phyloP scores from a whole-genome alignment of 2,888 invertebrate genomes.

The Platycheirus rosarum region DNA sequence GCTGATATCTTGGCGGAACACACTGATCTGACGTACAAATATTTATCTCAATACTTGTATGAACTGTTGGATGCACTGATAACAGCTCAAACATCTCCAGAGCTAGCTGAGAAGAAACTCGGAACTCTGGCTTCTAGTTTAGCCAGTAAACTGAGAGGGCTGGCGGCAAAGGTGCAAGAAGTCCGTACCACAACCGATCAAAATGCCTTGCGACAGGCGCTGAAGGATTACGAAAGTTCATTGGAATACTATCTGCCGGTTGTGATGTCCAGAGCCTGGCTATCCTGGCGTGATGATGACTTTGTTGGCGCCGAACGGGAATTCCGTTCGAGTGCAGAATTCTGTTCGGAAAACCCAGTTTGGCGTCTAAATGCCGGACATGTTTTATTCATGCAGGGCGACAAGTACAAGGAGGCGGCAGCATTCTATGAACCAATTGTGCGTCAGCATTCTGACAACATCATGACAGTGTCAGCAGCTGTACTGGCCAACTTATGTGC shows the following conservation, averaged over 20 bases:
- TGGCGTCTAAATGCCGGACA: slow-evolving; percentile 99
- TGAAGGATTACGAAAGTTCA: slow-evolving; percentile 94
- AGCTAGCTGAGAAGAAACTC: slow-evolving; percentile 97
- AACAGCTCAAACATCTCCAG: slow-evolving; percentile 97
- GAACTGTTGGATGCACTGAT: slow-evolving; percentile 98
- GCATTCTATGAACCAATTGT: slow-evolving; percentile 99
- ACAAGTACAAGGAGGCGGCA: slow-evolving; percentile 98
- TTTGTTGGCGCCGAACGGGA: slow-evolving; percentile 98
- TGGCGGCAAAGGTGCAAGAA: slow-evolving; percentile 97
- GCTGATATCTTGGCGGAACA: slow-evolving; percentile 99
- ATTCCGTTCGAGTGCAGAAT: slow-evolving; percentile 98
- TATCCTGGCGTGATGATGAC: slow-evolving; percentile 98
- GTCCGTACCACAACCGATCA: slow-evolving; percentile 94
- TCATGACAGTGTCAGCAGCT: slow-evolving; percentile 97
- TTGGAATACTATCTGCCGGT: slow-evolving; percentile 96
- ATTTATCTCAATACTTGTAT: slow-evolving; percentile 95
- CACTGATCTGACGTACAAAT: slow-evolving; percentile 97
- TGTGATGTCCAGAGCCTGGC: slow-evolving; percentile 99
- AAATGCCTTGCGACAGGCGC: slow-evolving; percentile 93
- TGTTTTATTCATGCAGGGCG: slow-evolving; percentile 99
- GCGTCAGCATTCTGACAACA: slow-evolving; percentile 93
- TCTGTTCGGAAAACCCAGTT: slow-evolving; percentile 97
- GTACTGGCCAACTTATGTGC: slow-evolving; percentile 99
- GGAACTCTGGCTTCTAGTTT: slow-evolving; percentile 96
- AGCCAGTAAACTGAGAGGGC: slow-evolving; percentile 93